A percentile compares a stretch with the other conserved stretches of the same genome.
These are phyloP conservation scores for Phymastichus coffea DNA, from an alignment of 1,140 invertebrate genomes.

Conservation along the genomic window DNA sequence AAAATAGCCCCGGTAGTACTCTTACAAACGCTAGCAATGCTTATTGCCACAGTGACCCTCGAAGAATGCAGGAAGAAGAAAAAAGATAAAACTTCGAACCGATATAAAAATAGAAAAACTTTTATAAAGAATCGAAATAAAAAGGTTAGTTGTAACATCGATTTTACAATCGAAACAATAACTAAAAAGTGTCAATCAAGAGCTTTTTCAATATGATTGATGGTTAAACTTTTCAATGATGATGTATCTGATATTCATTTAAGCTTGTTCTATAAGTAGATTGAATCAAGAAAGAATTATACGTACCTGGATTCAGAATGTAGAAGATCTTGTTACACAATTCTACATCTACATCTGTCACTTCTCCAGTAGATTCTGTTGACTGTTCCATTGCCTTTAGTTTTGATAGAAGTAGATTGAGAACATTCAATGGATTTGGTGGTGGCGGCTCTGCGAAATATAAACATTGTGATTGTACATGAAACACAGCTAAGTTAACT, in stretches of 20 bases:
- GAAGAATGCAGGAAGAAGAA: slow-evolving; percentile 8
- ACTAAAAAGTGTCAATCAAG: too few relatives aligned
- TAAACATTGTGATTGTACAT: not conserved
- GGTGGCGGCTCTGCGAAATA: slow-evolving; percentile 24
- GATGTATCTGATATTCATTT: too few relatives aligned
- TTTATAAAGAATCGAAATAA: not conserved
- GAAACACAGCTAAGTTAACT: not conserved
- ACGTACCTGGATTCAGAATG: slow-evolving; percentile 27
- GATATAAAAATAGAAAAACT: slow-evolving; percentile 12
- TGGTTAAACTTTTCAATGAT: too few relatives aligned
- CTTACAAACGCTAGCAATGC: not conserved
- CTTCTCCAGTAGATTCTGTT: slow-evolving; percentile 7
- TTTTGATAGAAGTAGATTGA: slow-evolving; percentile 25
- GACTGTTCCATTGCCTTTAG: slow-evolving; percentile 23
- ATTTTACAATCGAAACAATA: too few relatives aligned
- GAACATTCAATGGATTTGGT: slow-evolving; percentile 27
- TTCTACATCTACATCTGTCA: slow-evolving; percentile 25
- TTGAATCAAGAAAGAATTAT: too few relatives aligned
- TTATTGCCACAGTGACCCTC: not conserved
- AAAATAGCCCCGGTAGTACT: slow-evolving; percentile 6
- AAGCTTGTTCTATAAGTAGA: too few relatives aligned
- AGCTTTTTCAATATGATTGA: too few relatives aligned
- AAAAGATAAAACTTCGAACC: not conserved
- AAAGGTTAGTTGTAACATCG: too few relatives aligned
- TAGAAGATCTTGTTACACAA: slow-evolving; percentile 27